Evolutionary conservation across 2,113 vertebrate genomes (phyloP), one percentile per base, ranked within the genome.

Genomic region (Parus major): DNA sequence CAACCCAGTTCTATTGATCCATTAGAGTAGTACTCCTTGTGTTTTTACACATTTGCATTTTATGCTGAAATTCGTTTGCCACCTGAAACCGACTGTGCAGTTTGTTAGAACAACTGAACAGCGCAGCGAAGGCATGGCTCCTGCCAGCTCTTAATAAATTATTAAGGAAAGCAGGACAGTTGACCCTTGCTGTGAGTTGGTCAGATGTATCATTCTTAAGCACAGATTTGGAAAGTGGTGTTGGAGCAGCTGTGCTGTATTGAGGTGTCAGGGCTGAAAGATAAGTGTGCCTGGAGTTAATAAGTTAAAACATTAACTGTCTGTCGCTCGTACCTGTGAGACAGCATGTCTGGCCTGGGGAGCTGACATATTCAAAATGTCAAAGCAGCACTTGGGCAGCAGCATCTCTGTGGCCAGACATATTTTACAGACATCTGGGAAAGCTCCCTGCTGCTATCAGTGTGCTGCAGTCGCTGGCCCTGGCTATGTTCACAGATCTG

Each of bases 111-210:
- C 70, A 63, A 2, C 53, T 25, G 44, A 87, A 3, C 68, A 42
- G 5, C 6, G 23, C n/a, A 59, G 80, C 57, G 20, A 14, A 59
- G 79, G 56, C 2, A 3, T 28, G 35, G 39, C 22, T 86, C 28
- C 72, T 92, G 92, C 44, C 81, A 82, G 46, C 63, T 44, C 55
- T 31, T 65, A 22, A 56, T 92, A 53, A 68, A 79, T 88, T 60
- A 72, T 87, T 71, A 23, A 86, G 80, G 86, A 12, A 52, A 56
- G 11, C 60, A 85, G n/a, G 57, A 46, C 44, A 39, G 35, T 7
- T 90, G 79, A 81, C 47, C 82, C 72, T 86, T 78, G 85, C 82
- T 86, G 82, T 42, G 80, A 64, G 20, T n/a, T 2, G 14, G 56
- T 55, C 35, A 69, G 47, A 49, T 53, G 25, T 20, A 41, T 76